phyloP scores from a whole-genome alignment of 2,797 vertebrate genomes.

The Acanthurus lineatus region DNA sequence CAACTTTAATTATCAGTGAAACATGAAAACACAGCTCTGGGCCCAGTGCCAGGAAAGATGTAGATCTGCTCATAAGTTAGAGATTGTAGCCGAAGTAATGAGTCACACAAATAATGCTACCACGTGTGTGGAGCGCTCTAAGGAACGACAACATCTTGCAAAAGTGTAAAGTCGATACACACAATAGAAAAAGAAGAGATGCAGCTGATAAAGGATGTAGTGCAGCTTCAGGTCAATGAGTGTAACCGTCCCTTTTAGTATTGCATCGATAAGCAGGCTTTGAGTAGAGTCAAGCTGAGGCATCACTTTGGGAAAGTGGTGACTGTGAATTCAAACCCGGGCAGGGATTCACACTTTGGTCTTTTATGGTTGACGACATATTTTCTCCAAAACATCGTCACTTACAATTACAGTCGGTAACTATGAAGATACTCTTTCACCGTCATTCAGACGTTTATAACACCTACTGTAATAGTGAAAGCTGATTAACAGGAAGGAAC shows the following conservation, averaged over 20 bases:
- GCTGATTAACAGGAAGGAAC: constrained; percentile 46
- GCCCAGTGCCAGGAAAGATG: constrained; percentile 45
- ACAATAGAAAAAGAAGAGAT: constrained; percentile 16
- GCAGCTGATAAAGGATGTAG: constrained; percentile 52
- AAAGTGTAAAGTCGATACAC: constrained; percentile 49
- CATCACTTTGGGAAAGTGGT: constrained; percentile 48
- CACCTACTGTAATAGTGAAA: constrained; percentile 56
- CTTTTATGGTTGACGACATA: constrained; percentile 38
- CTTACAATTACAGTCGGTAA: constrained; percentile 43
- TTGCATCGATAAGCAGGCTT: constrained; percentile 67
- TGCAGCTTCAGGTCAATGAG: constrained; percentile 64
- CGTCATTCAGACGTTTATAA: constrained; percentile 28
- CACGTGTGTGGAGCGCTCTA: constrained; percentile 3
- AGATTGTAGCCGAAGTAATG: constrained; percentile 48
- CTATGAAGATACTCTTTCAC: constrained; percentile 45
- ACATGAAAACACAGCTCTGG: constrained; percentile 51
- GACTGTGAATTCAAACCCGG: constrained; percentile 28
- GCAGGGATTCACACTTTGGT: constrained; percentile 40
- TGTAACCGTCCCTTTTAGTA: constrained; percentile 63
- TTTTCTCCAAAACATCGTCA: constrained; percentile 44
- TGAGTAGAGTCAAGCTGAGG: constrained; percentile 54
- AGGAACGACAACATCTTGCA: constrained; percentile 48
- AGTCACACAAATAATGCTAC: constrained; percentile 29
- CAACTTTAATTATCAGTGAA: constrained; percentile 66
- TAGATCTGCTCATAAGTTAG: constrained; percentile 34